Conservation (phyloP, 2,888 invertebrate genomes). For the Rhingia rostrata region DNA sequence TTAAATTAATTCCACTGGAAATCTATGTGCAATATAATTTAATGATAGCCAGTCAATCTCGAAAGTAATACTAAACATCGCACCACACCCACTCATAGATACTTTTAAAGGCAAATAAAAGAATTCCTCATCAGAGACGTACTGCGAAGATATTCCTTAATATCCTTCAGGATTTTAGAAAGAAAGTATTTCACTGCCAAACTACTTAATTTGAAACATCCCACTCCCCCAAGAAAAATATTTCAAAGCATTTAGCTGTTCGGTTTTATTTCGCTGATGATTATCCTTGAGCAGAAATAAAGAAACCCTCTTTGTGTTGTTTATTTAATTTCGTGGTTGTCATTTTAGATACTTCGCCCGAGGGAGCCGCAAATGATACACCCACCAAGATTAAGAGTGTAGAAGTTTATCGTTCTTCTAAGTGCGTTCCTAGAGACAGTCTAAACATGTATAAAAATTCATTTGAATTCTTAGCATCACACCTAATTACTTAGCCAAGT, state of each 20-base stretch:
- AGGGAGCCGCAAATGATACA: constrained; percentile 5
- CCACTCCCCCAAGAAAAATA: background rate
- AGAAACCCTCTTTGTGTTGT: constrained; percentile 18
- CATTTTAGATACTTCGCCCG: background rate
- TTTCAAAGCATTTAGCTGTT: background rate
- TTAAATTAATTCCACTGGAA: no score
- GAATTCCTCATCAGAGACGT: background rate
- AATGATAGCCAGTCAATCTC: no score
- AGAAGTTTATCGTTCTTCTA: constrained; percentile 2
- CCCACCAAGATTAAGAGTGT: background rate
- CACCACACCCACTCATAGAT: background rate
- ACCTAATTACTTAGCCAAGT: background rate
- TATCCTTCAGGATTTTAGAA: constrained; percentile 6
- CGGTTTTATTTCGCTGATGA: constrained; percentile 14
- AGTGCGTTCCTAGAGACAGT: background rate
- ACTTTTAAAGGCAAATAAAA: constrained; percentile 13
- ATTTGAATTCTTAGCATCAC: background rate
- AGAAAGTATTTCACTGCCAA: constrained; percentile 20
- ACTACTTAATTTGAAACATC: constrained; percentile 11
- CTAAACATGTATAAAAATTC: background rate
- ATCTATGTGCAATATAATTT: no score
- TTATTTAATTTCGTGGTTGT: constrained; percentile 35
- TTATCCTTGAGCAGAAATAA: constrained; percentile 24
- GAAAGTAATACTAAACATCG: no score
- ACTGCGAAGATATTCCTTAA: constrained; percentile 4